Evolutionary conservation across 2,113 vertebrate genomes (phyloP).

Genomic region (Entelurus aequoreus): DNA sequence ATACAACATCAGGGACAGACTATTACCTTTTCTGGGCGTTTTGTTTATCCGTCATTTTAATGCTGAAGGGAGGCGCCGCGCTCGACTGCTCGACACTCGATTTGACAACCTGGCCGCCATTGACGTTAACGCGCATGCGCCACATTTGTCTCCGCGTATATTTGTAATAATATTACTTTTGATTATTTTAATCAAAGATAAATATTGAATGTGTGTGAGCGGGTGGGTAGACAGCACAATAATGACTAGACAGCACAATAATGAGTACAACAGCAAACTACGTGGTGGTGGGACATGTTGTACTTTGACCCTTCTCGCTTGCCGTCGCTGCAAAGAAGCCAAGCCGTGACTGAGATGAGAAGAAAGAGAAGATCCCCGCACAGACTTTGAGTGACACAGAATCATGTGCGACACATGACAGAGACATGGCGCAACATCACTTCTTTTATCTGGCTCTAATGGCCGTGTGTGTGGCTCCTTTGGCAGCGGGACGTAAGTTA

Average conservation of each 20-base stretch:
- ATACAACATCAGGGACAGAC: too few species aligned
- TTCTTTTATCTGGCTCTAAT: slow-evolving; percentile 18
- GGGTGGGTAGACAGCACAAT: too few species aligned
- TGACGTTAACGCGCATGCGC: slow-evolving; percentile 17
- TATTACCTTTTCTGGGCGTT: too few species aligned
- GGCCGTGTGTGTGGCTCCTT: slow-evolving; percentile 48
- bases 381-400: neutral
- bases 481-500: slow-evolving; percentile 63
- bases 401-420: neutral
- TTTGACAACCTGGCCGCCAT: slow-evolving; percentile 26
- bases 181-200: too few species aligned
- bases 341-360: slow-evolving; percentile 45
- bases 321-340: slow-evolving; percentile 54
- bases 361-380: slow-evolving; percentile 19
- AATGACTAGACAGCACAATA: too few species aligned
- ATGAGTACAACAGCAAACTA: too few species aligned
- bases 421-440: slow-evolving; percentile 28
- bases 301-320: slow-evolving; percentile 58
- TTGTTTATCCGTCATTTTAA: too few species aligned
- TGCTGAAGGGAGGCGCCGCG: too few species aligned
- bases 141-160: neutral
- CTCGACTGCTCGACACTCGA: slow-evolving; percentile 40
- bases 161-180: neutral
- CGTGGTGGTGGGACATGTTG: neutral
- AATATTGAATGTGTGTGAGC: too few species aligned